Base-by-base conservation (phyloP, 37 sponge, comb jelly and placozoan genomes). In the Hexactinellida sp. region DNA sequence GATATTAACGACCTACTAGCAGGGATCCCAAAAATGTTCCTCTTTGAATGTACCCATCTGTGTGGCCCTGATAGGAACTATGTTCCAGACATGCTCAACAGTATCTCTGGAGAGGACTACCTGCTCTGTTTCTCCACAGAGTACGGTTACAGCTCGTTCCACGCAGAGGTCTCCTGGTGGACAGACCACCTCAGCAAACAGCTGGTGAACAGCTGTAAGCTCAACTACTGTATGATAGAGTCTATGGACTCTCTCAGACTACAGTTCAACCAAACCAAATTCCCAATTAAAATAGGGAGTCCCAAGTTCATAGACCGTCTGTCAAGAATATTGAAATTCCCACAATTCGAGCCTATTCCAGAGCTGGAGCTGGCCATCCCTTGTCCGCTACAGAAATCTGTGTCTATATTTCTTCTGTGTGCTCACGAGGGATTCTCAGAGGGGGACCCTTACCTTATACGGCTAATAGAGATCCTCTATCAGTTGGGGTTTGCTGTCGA, bases 141-240 rank as follows among this genome's bases (percentile, higher is more conserved):
- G 84, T 54, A n/a, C 0, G 76, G 35, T 37, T 84, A 54, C 84
- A 24, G 16, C 37, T 38, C 38, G 38, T 16, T 16, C 24, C 83
- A 85, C 36, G 35, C 55, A 63, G 76, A 63, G 30, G 76, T 63
- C 1, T 63, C 76, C 34, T 63, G 76, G 76, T 63, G 76, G 76
- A 63, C 76, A n/a, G 76, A 63, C 25, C 76, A 63, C 13, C 76
- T 63, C 32, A 63, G 76, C 34, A 63, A 63, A n/a, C 76, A 63
- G 30, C 76, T 63, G 21, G 30, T 63, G 5, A 63, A 28, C 76
- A 63, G 76, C 76, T n/a, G 30, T 10, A 63, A 63, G 76, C 76
- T 63, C 3, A 63, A 63, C 13, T 63, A 63, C 30, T 21, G 30
- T n/a, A 63, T 63, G 76, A 28, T 63, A 25, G 76, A 63, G 30